phyloP scores from a whole-genome alignment of 2,797 vertebrate genomes.

The Tragopan temminckii region DNA sequence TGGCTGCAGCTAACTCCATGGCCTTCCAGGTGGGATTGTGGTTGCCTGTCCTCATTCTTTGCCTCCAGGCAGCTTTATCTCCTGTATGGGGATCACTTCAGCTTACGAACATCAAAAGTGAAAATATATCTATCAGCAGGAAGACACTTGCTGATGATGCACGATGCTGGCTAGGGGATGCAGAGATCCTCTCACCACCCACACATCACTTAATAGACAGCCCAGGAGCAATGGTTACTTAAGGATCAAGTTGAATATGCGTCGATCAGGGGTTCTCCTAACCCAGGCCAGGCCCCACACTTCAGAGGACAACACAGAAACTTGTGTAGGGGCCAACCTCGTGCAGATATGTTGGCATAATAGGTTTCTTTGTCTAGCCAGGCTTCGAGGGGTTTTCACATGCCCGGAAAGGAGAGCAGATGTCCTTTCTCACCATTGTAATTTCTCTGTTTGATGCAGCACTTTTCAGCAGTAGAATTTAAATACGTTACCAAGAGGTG shows the following conservation, averaged over 20 bases:
- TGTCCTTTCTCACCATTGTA: not conserved
- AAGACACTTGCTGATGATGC: not conserved
- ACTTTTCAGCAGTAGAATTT: not conserved
- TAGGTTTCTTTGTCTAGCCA: not conserved
- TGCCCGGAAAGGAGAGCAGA: not conserved
- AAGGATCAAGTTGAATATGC: rapidly evolving
- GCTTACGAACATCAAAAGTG: not conserved
- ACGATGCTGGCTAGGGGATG: not conserved
- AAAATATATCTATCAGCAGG: not conserved
- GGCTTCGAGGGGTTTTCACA: not conserved
- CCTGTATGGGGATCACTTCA: not conserved
- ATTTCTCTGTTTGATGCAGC: not conserved
- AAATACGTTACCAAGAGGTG: not conserved
- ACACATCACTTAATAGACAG: rapidly evolving
- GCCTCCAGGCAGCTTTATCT: not conserved
- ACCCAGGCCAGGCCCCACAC: not conserved
- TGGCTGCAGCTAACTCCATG: conserved; percentile 88
- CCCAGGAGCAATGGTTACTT: not conserved
- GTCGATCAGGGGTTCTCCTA: not conserved
- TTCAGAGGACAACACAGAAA: not conserved
- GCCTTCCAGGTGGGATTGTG: conserved; percentile 84
- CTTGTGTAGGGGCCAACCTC: not conserved
- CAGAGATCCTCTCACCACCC: not conserved
- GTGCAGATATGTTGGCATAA: not conserved
- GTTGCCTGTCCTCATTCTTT: not conserved